A percentile compares a stretch with the other conserved stretches of the same genome.
These are phyloP conservation scores for Meghimatium bilineatum DNA, from an alignment of 2,888 invertebrate genomes.

Conservation along the genomic window DNA sequence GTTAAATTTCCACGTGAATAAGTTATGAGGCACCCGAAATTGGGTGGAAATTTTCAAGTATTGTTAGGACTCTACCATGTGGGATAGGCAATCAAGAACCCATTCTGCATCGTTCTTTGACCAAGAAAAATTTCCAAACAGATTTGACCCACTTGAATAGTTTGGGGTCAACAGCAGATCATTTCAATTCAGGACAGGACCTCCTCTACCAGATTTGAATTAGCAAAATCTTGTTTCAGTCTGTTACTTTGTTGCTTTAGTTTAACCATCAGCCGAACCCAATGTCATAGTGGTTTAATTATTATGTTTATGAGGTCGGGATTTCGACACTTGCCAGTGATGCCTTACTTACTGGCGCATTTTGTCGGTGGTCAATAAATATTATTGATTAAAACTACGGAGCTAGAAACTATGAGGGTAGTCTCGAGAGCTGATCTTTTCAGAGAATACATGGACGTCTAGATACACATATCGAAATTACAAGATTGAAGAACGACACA, in stretches of 20 bases:
- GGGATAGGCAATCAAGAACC: background rate
- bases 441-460: no score
- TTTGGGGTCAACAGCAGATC: background rate
- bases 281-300: no score
- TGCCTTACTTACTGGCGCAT: no score
- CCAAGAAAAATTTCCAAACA: background rate
- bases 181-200: background rate
- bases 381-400: no score
- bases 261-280: no score
- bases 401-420: no score
- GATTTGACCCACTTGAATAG: background rate
- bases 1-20: background rate
- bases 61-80: background rate
- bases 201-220: background rate
- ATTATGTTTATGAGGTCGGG: no score
- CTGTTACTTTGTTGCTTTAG: background rate
- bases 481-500: no score
- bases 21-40: background rate
- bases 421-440: no score
- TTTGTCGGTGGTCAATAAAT: no score
- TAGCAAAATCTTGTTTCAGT: background rate
- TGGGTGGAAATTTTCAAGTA: background rate
- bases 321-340: no score
- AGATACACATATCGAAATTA: no score
- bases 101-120: background rate